These are phyloP conservation scores for Hyposmocoma kahamanoa DNA, from an alignment of 1,140 invertebrate genomes.

Conservation along the genomic window DNA sequence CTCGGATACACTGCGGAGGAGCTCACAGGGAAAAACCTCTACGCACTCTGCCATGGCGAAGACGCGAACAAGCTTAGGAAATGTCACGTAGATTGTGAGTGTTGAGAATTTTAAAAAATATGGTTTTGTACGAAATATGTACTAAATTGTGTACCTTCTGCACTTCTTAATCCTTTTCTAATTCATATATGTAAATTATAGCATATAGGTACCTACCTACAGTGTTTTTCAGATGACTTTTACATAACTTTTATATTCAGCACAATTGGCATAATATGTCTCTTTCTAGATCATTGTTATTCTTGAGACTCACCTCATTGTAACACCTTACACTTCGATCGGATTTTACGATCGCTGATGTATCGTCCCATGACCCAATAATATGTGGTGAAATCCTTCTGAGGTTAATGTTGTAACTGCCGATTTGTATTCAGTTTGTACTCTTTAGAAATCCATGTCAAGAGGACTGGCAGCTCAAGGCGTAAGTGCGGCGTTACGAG, in stretches of 20 bases:
- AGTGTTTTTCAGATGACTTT: no score
- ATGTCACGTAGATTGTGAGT: conserved; percentile 95
- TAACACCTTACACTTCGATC: no score
- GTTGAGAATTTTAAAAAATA: conserved; percentile 13
- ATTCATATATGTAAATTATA: no score
- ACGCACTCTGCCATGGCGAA: conserved; percentile 95
- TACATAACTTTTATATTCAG: no score
- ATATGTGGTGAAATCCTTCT: conserved; percentile 65
- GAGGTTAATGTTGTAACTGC: conserved; percentile 49
- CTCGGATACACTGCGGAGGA: conserved; percentile 95
- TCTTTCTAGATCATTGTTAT: no score
- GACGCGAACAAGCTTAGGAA: conserved; percentile 94
- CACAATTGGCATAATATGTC: no score
- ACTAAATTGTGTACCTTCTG: no score
- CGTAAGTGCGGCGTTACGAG: conserved; percentile 38
- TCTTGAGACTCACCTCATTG: no score
- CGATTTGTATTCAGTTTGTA: conserved; percentile 61
- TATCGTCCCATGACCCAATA: conserved; percentile 62
- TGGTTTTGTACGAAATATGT: no score
- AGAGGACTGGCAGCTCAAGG: conserved; percentile 51
- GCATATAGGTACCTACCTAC: no score
- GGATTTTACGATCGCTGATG: conserved; percentile 2
- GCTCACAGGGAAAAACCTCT: conserved; percentile 93
- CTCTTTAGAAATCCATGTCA: conserved; percentile 69
- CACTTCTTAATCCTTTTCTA: no score